Conservation (phyloP, 2,113 vertebrate species). For the Tenrec ecaudatus region DNA sequence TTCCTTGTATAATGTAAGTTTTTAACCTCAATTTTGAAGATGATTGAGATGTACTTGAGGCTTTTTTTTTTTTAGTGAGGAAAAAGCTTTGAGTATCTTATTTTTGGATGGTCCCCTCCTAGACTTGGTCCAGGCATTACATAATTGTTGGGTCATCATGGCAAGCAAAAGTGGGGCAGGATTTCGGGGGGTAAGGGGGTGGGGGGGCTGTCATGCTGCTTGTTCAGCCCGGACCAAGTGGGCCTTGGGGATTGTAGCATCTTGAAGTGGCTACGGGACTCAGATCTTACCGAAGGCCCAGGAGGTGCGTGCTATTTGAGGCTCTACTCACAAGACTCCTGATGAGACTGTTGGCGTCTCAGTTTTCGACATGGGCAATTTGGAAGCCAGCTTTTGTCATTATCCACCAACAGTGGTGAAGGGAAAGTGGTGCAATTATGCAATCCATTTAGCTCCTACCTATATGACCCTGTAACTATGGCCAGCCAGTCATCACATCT, state of each 20-base stretch:
- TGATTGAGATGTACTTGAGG: constrained; percentile 72
- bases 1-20: constrained; percentile 76
- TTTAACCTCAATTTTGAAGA: constrained; percentile 77
- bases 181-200: neutral
- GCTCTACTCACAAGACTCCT: constrained; percentile 73
- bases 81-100: constrained; percentile 80
- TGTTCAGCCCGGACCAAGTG: constrained; percentile 82
- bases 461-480: constrained; percentile 49
- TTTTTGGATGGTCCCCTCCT: constrained; percentile 77
- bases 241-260: constrained; percentile 72
- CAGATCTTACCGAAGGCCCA: constrained; percentile 51
- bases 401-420: constrained; percentile 36
- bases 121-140: constrained; percentile 69
- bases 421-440: constrained; percentile 48
- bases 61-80: constrained; percentile 56
- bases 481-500: constrained; percentile 63
- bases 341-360: neutral
- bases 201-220: constrained; percentile 33
- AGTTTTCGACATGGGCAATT: constrained; percentile 42
- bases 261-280: constrained; percentile 62
- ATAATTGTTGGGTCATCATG: constrained; percentile 66
- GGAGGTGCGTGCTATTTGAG: constrained; percentile 49
- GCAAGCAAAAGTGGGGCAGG: constrained; percentile 68
- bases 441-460: constrained; percentile 59
- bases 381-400: constrained; percentile 38